Base-by-base conservation (phyloP, 1,140 invertebrate species). In the Hycleus cichorii region DNA sequence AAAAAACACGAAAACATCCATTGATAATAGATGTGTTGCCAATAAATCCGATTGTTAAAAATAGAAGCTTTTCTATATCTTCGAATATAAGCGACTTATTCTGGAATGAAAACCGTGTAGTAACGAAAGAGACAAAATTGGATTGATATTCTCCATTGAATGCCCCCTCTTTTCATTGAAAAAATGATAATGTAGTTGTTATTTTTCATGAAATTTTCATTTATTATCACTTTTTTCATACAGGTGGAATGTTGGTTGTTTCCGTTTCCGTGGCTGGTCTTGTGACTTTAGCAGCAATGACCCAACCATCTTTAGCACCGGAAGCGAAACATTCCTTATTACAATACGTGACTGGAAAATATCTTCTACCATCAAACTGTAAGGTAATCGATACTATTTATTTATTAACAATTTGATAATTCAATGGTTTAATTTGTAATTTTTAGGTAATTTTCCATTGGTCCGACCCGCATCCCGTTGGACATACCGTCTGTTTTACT, bases 261-360 rank as follows among this genome's bases (percentile, higher is more conserved):
- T 91, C 89, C 10, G 86, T 91, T 58, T 89, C 86, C 53, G 87
- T 91, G 54, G 89, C 88, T 62, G 90, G 89, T 57, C 78, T 91
- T 69, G 89, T 90, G 64, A 91, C 89, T 42, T 78, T 92, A 64
- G 89, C 89, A 54, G 88, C 88, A 62, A 91, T 91, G 85, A 91
- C 89, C 60, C 89, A 91, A 73, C 88, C 89, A 9, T 88, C 89
- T 3, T 77, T 91, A 61, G 87, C 88, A 46, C 88, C 88, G 2
- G 88, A 91, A 76, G 89, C 90, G 32, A 91, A 93, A 72, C 88
- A 91, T 72, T 90, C 90, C 44, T 78, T 95, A 56, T 79, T 95
- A 51, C 90, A 93, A 69, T 93, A 92, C 74, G 90, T 95, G 48
- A 93, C 91, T 38, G 91, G 91, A 43, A 93, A 93, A 73, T 94